These are phyloP conservation scores for Lichenostomus cassidix DNA, from an alignment of 2,113 vertebrate species.

Conservation along the genomic window DNA sequence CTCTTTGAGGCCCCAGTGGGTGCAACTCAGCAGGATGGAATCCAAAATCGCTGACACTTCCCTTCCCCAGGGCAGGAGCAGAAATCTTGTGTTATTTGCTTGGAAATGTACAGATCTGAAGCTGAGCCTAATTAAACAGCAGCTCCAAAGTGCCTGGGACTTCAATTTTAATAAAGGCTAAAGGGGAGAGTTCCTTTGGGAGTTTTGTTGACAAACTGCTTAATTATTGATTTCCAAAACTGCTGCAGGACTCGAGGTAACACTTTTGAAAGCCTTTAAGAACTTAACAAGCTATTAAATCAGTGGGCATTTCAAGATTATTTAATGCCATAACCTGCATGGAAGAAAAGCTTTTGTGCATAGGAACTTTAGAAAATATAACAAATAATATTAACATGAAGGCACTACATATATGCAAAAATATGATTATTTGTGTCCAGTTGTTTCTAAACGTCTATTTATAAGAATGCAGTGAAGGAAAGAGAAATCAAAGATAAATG, in stretches of 20 bases:
- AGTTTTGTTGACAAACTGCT: slow-evolving; percentile 27
- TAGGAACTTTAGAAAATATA: neutral
- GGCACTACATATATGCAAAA: neutral
- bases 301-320: neutral
- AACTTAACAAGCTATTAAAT: neutral
- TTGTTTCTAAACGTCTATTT: neutral
- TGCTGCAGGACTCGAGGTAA: neutral
- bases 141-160: neutral
- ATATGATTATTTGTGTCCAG: neutral
- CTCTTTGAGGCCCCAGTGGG: neutral
- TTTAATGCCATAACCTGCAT: neutral
- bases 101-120: neutral
- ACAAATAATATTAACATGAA: neutral
- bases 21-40: neutral
- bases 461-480: neutral
- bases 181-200: neutral
- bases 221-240: slow-evolving; percentile 1
- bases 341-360: neutral
- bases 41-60: neutral
- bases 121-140: slow-evolving; percentile 1
- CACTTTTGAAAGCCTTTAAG: neutral
- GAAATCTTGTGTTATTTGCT: neutral
- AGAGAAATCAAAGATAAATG: neutral
- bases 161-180: slow-evolving; percentile 21
- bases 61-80: neutral